Percentiles rank a stretch among this genome's conserved stretches.
These are phyloP conservation scores for Borostomias antarcticus DNA, from an alignment of 2,797 vertebrate genomes.

Conservation along the genomic window DNA sequence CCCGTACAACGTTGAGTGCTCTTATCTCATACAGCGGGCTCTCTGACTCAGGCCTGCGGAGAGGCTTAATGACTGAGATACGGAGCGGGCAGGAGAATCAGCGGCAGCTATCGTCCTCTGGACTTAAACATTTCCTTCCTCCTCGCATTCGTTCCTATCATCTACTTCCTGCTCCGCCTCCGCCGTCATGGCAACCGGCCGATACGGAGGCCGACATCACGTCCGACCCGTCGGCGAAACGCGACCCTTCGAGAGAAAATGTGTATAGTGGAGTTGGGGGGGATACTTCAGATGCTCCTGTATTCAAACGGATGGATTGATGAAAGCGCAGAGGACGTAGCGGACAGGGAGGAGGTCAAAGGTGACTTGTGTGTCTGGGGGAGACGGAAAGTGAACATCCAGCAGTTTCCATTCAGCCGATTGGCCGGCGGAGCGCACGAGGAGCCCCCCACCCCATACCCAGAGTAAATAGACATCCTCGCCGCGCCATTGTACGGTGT, in stretches of 20 bases:
- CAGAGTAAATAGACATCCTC: conserved; percentile 62
- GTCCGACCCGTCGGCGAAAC: conserved; percentile 38
- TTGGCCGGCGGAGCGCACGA: too few species aligned
- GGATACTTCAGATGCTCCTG: too few species aligned
- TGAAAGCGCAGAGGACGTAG: too few species aligned
- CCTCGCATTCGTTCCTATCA: conserved; percentile 74
- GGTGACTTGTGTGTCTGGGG: too few species aligned
- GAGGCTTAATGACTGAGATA: conserved; percentile 50
- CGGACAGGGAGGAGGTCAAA: too few species aligned
- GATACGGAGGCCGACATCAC: conserved; percentile 57
- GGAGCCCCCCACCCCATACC: conserved; percentile 14
- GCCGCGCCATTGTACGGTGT: conserved; percentile 38
- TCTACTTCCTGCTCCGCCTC: conserved; percentile 70
- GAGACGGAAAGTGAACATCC: too few species aligned
- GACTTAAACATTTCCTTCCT: conserved; percentile 82
- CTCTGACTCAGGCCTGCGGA: conserved; percentile 18
- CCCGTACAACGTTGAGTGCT: too few species aligned
- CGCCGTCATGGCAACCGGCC: conserved; percentile 62
- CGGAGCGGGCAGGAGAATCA: conserved; percentile 52
- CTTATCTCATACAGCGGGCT: too few species aligned
- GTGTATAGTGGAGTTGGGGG: too few species aligned
- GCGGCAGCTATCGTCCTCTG: conserved; percentile 65
- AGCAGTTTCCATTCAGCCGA: not conserved
- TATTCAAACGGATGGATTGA: too few species aligned
- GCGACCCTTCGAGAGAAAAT: conserved; percentile 63